Evolutionary conservation across 2,113 vertebrate species (phyloP), one percentile per base, ranked within the genome.

Genomic region (Neogobius melanostomus): DNA sequence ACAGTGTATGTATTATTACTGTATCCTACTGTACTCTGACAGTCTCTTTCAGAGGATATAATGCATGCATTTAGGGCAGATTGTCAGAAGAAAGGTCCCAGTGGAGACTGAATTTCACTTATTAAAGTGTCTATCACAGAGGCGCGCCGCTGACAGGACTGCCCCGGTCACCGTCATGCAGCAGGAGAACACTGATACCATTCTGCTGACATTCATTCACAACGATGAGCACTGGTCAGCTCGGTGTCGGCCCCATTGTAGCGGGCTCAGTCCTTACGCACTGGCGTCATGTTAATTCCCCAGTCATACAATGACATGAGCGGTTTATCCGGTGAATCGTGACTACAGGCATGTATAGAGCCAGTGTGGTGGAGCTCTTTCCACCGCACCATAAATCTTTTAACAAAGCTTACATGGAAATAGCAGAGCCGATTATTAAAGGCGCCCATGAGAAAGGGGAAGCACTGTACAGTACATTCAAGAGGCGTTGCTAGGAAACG

Each of bases 401-500:
- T 82, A 85, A 85, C 85, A 88, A 89, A 87, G 86, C 87, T 87
- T 84, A 83, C 81, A 86, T 90, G 77, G 61, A 87, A 85, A 87
- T 63, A 85, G 81, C 59, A 85, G 79, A 79, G 72, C 77, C 88
- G 71, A 90, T 82, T 91, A 90, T 89, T 90, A 91, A 88, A 91
- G 90, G 90, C 66, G 75, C 83, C 84, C 87, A 84, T 87, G 85
- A 86, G 83, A 85, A 36, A 81, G 78, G 72, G 74, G 85, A 91
- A 85, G 75, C 80, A 84, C 63, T 88, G 89, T 85, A 85, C 64
- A 88, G 88, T 85, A 91, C 85, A 83, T 88, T 79, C 72, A 89
- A 82, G 88, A 81, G 85, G 81, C 73, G 88, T 90, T 93, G 88
- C 85, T 91, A 93, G 90, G 88, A 91, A 93, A 92, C 91, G 67